Conservation (phyloP, 2,797 vertebrate species). For the Phylloscopus collybita region DNA sequence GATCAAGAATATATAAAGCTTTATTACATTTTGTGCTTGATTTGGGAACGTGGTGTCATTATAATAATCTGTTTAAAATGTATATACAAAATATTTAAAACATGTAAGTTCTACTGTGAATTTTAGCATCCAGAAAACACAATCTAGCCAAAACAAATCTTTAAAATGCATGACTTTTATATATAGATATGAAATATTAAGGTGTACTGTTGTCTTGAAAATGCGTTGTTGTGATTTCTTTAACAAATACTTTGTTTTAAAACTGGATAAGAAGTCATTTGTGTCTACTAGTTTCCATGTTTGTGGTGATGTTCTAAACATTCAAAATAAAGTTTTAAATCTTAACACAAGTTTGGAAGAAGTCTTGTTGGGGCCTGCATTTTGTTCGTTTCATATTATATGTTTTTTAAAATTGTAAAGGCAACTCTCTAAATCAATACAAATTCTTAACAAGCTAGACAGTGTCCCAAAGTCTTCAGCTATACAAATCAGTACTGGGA, state of each 20-base stretch:
- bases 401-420: neutral
- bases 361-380: neutral
- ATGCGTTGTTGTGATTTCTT: conserved; percentile 53
- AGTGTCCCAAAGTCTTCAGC: neutral
- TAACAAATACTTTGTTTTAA: conserved; percentile 72
- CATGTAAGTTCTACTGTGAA: neutral
- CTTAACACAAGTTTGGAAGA: conserved; percentile 12
- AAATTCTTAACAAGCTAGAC: neutral
- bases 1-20: conserved; percentile 56
- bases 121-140: neutral
- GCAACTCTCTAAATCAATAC: neutral
- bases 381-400: neutral
- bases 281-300: conserved; percentile 79
- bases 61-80: conserved; percentile 49
- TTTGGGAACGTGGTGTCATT: conserved; percentile 40
- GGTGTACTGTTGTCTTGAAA: conserved; percentile 52
- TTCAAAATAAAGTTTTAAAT: conserved; percentile 77
- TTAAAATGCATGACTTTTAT: conserved; percentile 68
- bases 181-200: neutral
- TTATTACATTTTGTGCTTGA: conserved; percentile 64
- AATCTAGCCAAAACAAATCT: neutral
- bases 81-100: neutral
- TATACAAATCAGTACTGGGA: neutral
- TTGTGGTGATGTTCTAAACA: conserved; percentile 69
- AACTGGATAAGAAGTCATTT: conserved; percentile 64